Evolutionary conservation across 1,140 invertebrate genomes (phyloP).

Genomic region (Tetragonula clypearis): DNA sequence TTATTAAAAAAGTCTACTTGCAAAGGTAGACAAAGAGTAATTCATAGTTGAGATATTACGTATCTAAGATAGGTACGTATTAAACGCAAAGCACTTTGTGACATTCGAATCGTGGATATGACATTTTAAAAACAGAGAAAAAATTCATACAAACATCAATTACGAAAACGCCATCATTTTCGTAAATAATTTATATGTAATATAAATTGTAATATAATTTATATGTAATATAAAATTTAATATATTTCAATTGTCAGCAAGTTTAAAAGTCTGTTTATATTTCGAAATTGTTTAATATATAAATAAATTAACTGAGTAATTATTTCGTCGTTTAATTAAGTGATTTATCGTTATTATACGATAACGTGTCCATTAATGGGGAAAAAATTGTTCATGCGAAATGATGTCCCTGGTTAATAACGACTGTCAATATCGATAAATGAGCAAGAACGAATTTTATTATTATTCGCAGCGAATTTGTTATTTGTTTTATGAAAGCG

Average conservation of each 20-base stretch:
- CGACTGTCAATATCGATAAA: background rate
- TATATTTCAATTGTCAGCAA: background rate
- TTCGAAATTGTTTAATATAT: background rate
- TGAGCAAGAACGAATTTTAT: background rate
- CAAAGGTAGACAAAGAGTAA: background rate
- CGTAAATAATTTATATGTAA: background rate
- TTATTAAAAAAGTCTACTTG: background rate
- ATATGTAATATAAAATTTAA: background rate
- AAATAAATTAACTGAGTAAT: slow-evolving; percentile 10
- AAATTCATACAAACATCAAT: background rate
- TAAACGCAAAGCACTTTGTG: background rate
- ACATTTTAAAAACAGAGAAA: background rate
- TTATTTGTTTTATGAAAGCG: background rate
- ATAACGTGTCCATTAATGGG: background rate
- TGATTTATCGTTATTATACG: background rate
- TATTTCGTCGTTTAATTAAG: background rate
- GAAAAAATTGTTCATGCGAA: background rate
- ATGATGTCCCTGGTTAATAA: background rate
- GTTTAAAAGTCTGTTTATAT: background rate
- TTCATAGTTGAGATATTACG: background rate
- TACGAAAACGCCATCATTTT: background rate
- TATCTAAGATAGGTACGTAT: background rate
- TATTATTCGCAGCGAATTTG: background rate
- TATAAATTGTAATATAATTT: background rate
- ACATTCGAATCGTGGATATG: background rate